Conservation (phyloP, 2,797 vertebrate genomes). For the Antennarius maculatus region DNA sequence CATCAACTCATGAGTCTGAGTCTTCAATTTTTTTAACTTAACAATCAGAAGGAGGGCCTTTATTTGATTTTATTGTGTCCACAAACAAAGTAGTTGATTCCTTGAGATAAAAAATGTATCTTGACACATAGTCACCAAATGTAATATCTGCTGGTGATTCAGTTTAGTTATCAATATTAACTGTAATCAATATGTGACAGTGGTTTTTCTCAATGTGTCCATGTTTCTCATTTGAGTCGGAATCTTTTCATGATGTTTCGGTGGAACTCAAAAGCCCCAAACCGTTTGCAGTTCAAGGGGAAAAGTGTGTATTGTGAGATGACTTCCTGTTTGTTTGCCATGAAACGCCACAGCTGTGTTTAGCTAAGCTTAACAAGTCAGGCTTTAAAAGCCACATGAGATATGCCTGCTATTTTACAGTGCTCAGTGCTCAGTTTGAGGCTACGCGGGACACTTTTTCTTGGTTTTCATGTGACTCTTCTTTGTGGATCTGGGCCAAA, state of each 20-base stretch:
- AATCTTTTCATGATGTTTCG: conserved; percentile 58
- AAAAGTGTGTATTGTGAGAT: conserved; percentile 74
- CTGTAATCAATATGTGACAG: background rate
- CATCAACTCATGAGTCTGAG: too few relatives aligned
- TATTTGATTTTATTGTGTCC: too few relatives aligned
- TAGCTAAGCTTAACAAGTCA: conserved; percentile 76
- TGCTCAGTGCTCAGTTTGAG: conserved; percentile 53
- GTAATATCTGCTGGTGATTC: background rate
- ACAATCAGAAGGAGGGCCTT: too few relatives aligned
- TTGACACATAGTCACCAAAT: background rate
- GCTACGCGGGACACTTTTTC: conserved; percentile 76
- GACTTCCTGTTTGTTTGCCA: conserved; percentile 76
- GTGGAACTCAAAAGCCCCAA: conserved; percentile 46
- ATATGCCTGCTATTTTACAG: conserved; percentile 69
- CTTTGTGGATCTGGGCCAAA: conserved; percentile 62
- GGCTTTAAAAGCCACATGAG: conserved; percentile 72
- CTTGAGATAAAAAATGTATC: too few relatives aligned
- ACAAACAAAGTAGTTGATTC: too few relatives aligned
- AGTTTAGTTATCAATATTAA: background rate
- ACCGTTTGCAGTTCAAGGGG: conserved; percentile 61
- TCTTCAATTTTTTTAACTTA: too few relatives aligned
- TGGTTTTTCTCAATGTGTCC: background rate
- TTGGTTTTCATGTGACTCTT: conserved; percentile 70
- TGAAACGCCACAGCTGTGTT: conserved; percentile 80
- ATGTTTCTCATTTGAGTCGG: conserved; percentile 36